Conservation (phyloP, 2,888 invertebrate species). For the Rapana venosa region DNA sequence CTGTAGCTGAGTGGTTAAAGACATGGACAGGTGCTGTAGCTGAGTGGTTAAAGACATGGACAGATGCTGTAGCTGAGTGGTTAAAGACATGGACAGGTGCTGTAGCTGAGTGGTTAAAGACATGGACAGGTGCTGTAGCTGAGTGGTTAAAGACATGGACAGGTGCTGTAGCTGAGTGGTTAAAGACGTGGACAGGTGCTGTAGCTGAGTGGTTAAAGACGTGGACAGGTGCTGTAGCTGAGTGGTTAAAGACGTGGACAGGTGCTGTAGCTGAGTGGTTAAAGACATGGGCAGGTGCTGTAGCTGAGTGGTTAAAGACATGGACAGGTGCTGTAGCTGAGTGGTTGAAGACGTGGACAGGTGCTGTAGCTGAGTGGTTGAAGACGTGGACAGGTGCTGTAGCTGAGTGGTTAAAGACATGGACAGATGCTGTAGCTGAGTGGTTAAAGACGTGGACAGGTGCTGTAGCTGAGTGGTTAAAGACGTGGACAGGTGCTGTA, state of each 20-base stretch:
- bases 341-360: too few species aligned
- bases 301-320: slow-evolving; percentile 43
- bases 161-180: slow-evolving; percentile 42
- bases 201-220: slow-evolving; percentile 43
- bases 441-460: neutral
- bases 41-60: neutral
- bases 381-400: too few species aligned
- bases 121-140: slow-evolving; percentile 41
- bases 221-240: slow-evolving; percentile 41
- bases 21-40: slow-evolving; percentile 41
- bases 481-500: neutral
- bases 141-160: neutral
- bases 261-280: slow-evolving; percentile 43
- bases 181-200: too few species aligned
- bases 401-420: slow-evolving; percentile 43
- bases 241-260: neutral
- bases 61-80: slow-evolving; percentile 42
- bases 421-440: slow-evolving; percentile 42
- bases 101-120: slow-evolving; percentile 43
- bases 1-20: slow-evolving; percentile 43
- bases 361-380: too few species aligned
- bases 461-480: slow-evolving; percentile 43
- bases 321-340: too few species aligned
- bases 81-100: too few species aligned
- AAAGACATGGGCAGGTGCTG: too few species aligned